Base-by-base conservation (phyloP, 2,113 vertebrate species). In the Oxyura jamaicensis region DNA sequence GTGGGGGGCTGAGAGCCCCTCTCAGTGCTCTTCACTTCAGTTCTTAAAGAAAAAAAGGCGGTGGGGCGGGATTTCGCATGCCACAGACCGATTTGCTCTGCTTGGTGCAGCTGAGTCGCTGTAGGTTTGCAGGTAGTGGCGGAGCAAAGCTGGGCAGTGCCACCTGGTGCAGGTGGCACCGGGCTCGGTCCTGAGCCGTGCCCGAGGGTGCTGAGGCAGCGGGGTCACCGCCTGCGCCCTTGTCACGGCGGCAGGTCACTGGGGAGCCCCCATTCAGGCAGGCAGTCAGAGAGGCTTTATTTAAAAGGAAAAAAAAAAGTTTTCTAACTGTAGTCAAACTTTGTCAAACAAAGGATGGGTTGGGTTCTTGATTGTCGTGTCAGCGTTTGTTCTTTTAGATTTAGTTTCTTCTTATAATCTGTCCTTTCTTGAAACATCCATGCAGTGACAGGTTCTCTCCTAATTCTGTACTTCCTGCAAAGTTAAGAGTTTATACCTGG, bases 331-430 rank as follows among this genome's bases (percentile, higher is more conserved):
- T 29, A 6, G 0, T 29, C 52, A 53, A 44, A 15, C 10, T 80
- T 82, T 66, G 16, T 52, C 15, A 17, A 56, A 72, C 15, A 17
- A 56, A 72, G 28, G 36, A 5, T 4, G 1, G 12, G 17, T 5
- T 41, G 7, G 39, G 21, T 73, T 76, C 33, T 28, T n/a, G 12
- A 3, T 68, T 31, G 16, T 77, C 73, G 4, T 83, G 59, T 11
- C 23, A 17, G 35, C 10, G 33, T 31, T 48, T 66, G 3, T 83
- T 16, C 8, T 18, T 76, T 85, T 66, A 93, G 36, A 41, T 22
- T 90, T 25, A 33, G 77, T 91, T 96, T 77, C 20, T 93, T 96
- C 94, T 86, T 46, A 10, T 31, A 93, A 94, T 50, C 4, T 83
- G 56, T 28, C 22, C 73, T 53, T 89, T 78, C 81, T 46, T 93